These are phyloP conservation scores for Dugesia japonica DNA, from an alignment of 2,888 invertebrate species.

Conservation along the genomic window DNA sequence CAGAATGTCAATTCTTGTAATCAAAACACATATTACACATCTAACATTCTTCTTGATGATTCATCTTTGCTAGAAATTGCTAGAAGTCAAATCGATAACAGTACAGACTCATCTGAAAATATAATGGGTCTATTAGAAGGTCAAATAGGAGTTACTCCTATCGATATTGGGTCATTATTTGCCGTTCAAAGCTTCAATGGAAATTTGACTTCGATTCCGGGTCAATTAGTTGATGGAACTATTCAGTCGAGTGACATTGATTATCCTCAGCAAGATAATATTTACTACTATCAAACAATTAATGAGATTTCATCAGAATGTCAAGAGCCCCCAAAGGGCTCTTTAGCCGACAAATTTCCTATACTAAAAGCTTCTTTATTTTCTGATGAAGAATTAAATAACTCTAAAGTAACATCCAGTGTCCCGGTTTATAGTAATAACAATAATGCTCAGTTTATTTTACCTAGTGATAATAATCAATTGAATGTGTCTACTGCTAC, in stretches of 20 bases:
- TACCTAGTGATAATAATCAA: neutral
- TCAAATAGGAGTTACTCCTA: neutral
- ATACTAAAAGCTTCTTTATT: constrained; percentile 7
- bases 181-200: neutral
- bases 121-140: neutral
- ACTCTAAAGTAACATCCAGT: neutral
- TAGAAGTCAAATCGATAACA: neutral
- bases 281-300: neutral
- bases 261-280: neutral
- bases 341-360: neutral
- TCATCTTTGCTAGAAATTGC: neutral
- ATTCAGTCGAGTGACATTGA: neutral
- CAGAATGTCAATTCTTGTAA: neutral
- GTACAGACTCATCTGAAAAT: neutral
- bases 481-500: neutral
- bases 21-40: neutral
- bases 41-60: neutral
- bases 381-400: neutral
- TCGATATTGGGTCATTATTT: neutral
- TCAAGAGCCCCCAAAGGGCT: neutral
- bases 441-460: neutral
- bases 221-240: neutral
- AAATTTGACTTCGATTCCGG: neutral
- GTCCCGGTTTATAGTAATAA: neutral
- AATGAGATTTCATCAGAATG: neutral